phyloP scores from a whole-genome alignment of 2,797 vertebrate species.

The Eulemur rubriventer region DNA sequence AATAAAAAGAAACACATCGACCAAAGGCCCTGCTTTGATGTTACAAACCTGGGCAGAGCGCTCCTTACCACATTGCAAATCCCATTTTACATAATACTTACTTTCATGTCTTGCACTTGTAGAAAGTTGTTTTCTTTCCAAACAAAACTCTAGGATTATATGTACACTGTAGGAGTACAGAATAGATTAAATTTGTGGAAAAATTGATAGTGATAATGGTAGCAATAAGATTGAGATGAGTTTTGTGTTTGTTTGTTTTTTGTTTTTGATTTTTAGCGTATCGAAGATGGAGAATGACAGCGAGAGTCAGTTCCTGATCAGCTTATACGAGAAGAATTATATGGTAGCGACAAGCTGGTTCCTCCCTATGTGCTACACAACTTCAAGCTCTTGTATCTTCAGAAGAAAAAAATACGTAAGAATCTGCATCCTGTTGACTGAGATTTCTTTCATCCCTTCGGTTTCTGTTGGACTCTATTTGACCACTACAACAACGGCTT shows the following conservation, averaged over 20 bases:
- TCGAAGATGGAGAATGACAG: not conserved
- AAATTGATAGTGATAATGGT: not conserved
- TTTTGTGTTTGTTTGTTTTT: not conserved
- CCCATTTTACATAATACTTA: not conserved
- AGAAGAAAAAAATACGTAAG: not conserved
- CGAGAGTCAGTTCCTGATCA: not conserved
- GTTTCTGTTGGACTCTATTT: not conserved
- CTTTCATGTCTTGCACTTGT: not conserved
- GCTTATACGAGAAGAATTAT: not conserved
- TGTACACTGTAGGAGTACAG: not conserved
- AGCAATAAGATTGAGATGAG: not conserved
- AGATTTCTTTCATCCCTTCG: not conserved
- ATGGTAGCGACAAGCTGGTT: too few species aligned
- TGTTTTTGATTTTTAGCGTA: not conserved
- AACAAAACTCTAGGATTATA: not conserved
- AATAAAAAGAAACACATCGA: accelerated
- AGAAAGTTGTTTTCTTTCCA: not conserved
- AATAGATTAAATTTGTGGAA: not conserved
- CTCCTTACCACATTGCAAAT: not conserved
- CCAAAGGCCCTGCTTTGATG: not conserved
- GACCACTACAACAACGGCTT: not conserved
- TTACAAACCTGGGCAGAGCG: not conserved
- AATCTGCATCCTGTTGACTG: not conserved
- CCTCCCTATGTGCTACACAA: not conserved
- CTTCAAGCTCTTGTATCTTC: not conserved